These are phyloP conservation scores for Drosophila paramelanica DNA, from an alignment of 2,888 invertebrate genomes.

Conservation along the genomic window DNA sequence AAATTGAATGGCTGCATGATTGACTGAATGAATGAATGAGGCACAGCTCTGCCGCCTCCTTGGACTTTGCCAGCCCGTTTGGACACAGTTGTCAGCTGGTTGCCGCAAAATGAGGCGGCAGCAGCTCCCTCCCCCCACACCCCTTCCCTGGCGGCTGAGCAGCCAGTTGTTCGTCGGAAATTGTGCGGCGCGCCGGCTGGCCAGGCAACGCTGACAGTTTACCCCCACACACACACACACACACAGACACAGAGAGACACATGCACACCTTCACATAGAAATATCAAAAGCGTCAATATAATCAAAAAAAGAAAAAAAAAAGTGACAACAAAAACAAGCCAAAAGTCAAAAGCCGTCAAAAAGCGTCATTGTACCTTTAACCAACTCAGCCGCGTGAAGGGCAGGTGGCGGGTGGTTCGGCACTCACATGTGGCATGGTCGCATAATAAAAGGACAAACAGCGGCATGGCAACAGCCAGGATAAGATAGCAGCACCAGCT, in stretches of 20 bases:
- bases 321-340: conserved; percentile 43
- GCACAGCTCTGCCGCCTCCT: conserved; percentile 1
- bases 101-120: too few relatives aligned
- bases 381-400: conserved; percentile 28
- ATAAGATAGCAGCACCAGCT: conserved; percentile 6
- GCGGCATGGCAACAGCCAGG: conserved; percentile 19
- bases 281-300: conserved; percentile 56
- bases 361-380: conserved; percentile 63
- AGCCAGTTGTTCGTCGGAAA: conserved; percentile 55
- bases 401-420: neutral
- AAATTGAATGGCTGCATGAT: conserved; percentile 74
- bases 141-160: conserved; percentile 8
- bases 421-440: conserved; percentile 23
- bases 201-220: conserved; percentile 36
- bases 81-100: conserved; percentile 30
- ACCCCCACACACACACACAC: conserved; percentile 11
- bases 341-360: conserved; percentile 75
- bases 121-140: neutral
- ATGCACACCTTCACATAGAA: conserved; percentile 30
- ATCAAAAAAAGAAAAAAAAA: conserved; percentile 47
- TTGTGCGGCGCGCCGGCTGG: conserved; percentile 57
- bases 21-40: conserved; percentile 61
- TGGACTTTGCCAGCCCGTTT: neutral
- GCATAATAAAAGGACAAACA: conserved; percentile 25
- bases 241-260: conserved; percentile 7